phyloP scores from a whole-genome alignment of 2,797 vertebrate species.

The Champsocephalus gunnari region DNA sequence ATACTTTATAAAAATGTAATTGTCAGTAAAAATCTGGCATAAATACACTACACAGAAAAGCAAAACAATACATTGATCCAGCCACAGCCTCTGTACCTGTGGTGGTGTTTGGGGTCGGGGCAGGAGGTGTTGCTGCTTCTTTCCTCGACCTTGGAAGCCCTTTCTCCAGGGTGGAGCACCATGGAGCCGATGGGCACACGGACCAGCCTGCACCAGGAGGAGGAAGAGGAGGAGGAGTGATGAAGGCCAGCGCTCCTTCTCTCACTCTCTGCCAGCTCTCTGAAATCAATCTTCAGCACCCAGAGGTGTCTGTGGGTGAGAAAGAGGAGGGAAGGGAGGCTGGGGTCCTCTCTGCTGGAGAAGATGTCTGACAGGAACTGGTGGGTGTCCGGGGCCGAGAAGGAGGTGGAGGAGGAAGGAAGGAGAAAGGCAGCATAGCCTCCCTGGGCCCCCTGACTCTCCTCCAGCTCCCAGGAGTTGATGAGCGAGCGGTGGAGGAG shows the following conservation, averaged over 20 bases:
- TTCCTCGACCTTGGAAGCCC: conserved; percentile 43
- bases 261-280: conserved; percentile 69
- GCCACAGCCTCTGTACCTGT: conserved; percentile 50
- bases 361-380: conserved; percentile 75
- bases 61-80: background rate
- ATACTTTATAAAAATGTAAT: no score
- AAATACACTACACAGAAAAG: background rate
- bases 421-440: conserved; percentile 87
- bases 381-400: conserved; percentile 46
- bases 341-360: conserved; percentile 60
- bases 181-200: conserved; percentile 90
- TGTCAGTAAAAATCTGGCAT: background rate
- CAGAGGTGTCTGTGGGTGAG: conserved; percentile 90
- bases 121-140: conserved; percentile 32
- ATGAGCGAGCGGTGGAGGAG: conserved; percentile 89
- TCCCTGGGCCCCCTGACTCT: conserved; percentile 86
- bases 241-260: conserved; percentile 59
- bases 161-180: conserved; percentile 84
- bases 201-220: conserved; percentile 79
- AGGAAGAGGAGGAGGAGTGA: conserved; percentile 46
- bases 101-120: conserved; percentile 41
- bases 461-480: conserved; percentile 90
- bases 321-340: conserved; percentile 89
- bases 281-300: conserved; percentile 90
- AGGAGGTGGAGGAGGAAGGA: conserved; percentile 11